Base-by-base conservation (phyloP, 1,140 invertebrate species). In the Lasaia peninsularis region DNA sequence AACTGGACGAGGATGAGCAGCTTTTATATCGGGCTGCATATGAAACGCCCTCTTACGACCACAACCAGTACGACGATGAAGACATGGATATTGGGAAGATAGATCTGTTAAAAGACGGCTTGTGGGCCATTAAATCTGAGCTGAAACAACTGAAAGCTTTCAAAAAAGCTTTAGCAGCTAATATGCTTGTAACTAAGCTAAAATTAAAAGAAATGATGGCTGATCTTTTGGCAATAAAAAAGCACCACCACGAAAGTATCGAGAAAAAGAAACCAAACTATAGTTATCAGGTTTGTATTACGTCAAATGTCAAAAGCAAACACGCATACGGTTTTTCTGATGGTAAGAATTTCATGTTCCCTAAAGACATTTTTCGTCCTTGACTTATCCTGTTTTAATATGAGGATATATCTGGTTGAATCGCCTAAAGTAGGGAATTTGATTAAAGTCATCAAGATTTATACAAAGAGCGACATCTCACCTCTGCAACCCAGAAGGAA, bases 91-190 rank as follows among this genome's bases (percentile, higher is more conserved):
- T 63, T 0, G 74, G 71, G 16, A 81, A 84, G 56, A 49, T 86
- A 44, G 81, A 85, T 56, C 64, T 86, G 5, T 59, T 86, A 3
- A 82, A 86, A 32, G 81, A 84, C 34, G 74, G 76, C 3, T 52
- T 85, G 12, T 88, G 83, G 83, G 77, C 69, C 0, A 52, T 86
- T 11, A 48, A 86, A 52, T 75, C 85, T 0, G 85, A 86, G 53
- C 56, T 86, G 0, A 75, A 84, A 8, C 78, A 88, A 54, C 54
- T 86, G 9, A 84, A 80, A 33, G 79, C 76, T 1, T 86, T 86
- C 52, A 76, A 80, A 56, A 86, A 84, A 51, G 81, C 83, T 4
- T 58, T 88, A 12, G 74, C 70, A 4, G 82, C 83, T 0, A 85
- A 84, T 56, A 59, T 88, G 48, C 58, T 86, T 11, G 57, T 69